phyloP scores from a whole-genome alignment of 2,113 vertebrate genomes.

The Chinchilla lanigera region DNA sequence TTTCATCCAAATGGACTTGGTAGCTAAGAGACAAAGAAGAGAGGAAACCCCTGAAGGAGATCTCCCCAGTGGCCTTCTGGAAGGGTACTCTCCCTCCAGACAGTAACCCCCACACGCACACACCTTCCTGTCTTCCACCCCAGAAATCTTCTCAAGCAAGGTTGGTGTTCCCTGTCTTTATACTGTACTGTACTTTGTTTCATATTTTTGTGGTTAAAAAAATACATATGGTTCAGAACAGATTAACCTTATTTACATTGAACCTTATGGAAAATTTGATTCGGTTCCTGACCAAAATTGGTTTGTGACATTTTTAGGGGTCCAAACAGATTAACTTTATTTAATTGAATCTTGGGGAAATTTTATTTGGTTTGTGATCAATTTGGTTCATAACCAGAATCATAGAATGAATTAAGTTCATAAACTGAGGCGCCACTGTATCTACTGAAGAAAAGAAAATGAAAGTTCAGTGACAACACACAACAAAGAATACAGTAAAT shows the following conservation, averaged over 20 bases:
- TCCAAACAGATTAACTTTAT: not conserved
- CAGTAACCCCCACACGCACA: not conserved
- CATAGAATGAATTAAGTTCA: not conserved
- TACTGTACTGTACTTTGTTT: not conserved
- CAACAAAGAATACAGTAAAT: not conserved
- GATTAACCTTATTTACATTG: not conserved
- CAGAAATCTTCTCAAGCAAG: not conserved
- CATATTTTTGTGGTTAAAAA: not conserved
- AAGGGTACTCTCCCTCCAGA: not conserved
- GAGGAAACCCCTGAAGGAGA: not conserved
- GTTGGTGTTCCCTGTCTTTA: not conserved
- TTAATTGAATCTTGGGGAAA: not conserved
- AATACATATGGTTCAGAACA: not conserved
- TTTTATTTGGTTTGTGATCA: not conserved
- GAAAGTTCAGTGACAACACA: not conserved
- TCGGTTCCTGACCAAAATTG: not conserved
- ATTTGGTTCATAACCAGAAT: not conserved
- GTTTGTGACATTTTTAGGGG: not conserved
- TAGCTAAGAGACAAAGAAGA: not conserved
- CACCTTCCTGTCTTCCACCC: not conserved
- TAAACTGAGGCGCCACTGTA: not conserved
- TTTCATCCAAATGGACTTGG: not conserved
- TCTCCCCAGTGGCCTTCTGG: not conserved
- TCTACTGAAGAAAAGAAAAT: not conserved
- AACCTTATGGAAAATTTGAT: not conserved